Conservation (phyloP, 2,888 invertebrate genomes). For the Vannuccia rotundouncinata region DNA sequence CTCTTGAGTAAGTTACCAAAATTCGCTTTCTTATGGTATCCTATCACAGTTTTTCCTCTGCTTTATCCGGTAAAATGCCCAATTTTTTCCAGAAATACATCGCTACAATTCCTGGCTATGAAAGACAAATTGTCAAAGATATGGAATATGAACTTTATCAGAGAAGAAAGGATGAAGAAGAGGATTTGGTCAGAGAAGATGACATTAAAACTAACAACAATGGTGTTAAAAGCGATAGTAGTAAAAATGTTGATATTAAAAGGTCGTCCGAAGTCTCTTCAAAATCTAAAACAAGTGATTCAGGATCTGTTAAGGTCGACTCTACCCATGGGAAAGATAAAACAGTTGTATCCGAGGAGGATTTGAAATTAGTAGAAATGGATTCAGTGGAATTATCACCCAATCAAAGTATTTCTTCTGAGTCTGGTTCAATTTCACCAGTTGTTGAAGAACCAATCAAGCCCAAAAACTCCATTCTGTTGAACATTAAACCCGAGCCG, state of each 20-base stretch:
- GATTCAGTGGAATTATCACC: background rate
- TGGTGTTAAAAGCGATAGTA: background rate
- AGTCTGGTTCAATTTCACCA: background rate
- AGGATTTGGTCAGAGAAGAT: background rate
- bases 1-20: too few species aligned
- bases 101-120: conserved; percentile 1
- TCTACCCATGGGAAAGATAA: background rate
- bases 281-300: too few species aligned
- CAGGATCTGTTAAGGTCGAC: too few species aligned
- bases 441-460: background rate
- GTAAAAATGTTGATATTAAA: background rate
- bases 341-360: background rate
- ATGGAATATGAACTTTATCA: conserved; percentile 3
- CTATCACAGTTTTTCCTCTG: too few species aligned
- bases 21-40: too few species aligned
- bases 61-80: background rate
- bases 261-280: background rate
- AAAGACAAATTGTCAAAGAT: conserved; percentile 11
- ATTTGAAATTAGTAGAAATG: background rate
- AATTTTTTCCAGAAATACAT: conserved; percentile 17
- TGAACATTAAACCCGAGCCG: background rate
- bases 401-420: background rate
- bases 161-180: conserved; percentile 1
- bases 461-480: background rate
- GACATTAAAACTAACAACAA: background rate